These are phyloP conservation scores for Antedon mediterranea DNA, from an alignment of 53 echinoderm and acorn worm species.

Conservation along the genomic window DNA sequence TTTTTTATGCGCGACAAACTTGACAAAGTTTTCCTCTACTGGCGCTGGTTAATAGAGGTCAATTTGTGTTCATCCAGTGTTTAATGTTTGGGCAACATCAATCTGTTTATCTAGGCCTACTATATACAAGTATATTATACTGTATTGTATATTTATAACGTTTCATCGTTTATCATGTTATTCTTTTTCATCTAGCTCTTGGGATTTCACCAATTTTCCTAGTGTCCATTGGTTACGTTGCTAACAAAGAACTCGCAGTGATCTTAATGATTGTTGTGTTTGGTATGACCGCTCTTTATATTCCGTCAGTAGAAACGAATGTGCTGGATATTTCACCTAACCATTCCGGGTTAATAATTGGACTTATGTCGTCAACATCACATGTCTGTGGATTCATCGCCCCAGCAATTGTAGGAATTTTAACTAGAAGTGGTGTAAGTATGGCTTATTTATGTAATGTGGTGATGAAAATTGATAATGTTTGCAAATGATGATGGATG, in stretches of 20 bases:
- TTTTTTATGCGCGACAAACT: too few species aligned
- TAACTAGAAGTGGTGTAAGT: conserved; percentile 2
- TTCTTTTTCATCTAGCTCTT: background rate
- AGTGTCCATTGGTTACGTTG: conserved; percentile 12
- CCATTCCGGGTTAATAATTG: conserved; percentile 10
- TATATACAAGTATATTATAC: too few species aligned
- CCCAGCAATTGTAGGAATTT: conserved; percentile 2
- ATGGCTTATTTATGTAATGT: too few species aligned
- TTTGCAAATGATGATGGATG: too few species aligned
- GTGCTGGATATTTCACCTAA: conserved; percentile 12
- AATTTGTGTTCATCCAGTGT: too few species aligned
- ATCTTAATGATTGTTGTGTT: conserved; percentile 4
- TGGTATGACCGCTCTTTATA: background rate
- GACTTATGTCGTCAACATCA: background rate
- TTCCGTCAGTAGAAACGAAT: background rate
- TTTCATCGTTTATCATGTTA: too few species aligned
- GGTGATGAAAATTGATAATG: too few species aligned
- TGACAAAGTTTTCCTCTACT: too few species aligned
- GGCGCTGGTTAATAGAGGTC: too few species aligned
- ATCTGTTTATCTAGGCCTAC: too few species aligned
- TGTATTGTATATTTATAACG: too few species aligned
- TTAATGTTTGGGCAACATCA: too few species aligned
- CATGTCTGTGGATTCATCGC: conserved; percentile 9
- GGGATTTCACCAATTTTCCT: conserved; percentile 7
- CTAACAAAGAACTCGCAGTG: background rate